Percentiles rank a stretch among this genome's conserved stretches.
These are phyloP conservation scores for Falco cherrug DNA, from an alignment of 2,797 vertebrate genomes.

Conservation along the genomic window DNA sequence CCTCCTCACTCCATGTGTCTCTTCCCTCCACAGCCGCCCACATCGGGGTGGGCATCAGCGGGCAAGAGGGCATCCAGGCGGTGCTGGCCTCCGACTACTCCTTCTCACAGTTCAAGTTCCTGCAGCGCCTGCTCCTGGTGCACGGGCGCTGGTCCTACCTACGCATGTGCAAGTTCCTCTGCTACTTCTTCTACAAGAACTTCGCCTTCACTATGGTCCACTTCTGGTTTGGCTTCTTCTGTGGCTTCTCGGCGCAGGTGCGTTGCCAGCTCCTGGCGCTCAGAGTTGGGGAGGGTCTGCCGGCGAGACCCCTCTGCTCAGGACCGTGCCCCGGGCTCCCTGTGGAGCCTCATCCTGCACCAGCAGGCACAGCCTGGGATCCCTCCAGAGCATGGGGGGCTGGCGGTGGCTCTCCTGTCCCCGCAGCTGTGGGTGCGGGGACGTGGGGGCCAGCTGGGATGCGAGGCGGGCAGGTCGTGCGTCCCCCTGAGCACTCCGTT, in stretches of 20 bases:
- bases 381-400: rapidly evolving
- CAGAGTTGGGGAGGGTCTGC: background rate
- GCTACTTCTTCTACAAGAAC: conserved; percentile 99
- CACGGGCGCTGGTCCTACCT: conserved; percentile 97
- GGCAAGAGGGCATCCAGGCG: conserved; percentile 95
- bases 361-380: background rate
- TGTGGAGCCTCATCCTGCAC: background rate
- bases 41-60: conserved; percentile 94
- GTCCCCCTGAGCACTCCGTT: background rate
- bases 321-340: rapidly evolving
- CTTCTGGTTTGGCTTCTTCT: conserved; percentile 99
- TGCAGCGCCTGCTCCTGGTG: conserved; percentile 93
- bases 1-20: background rate
- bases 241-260: conserved; percentile 96
- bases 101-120: conserved; percentile 95
- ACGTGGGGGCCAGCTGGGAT: background rate
- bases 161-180: conserved; percentile 97
- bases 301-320: background rate
- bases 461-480: rapidly evolving
- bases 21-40: conserved; percentile 83
- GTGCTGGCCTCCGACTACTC: conserved; percentile 92
- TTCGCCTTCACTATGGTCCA: conserved; percentile 99
- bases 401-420: background rate
- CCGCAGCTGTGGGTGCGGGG: background rate
- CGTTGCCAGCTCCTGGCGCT: rapidly evolving